Evolutionary conservation across 2,888 invertebrate species (phyloP).

Genomic region (Drosophila mercatorum): DNA sequence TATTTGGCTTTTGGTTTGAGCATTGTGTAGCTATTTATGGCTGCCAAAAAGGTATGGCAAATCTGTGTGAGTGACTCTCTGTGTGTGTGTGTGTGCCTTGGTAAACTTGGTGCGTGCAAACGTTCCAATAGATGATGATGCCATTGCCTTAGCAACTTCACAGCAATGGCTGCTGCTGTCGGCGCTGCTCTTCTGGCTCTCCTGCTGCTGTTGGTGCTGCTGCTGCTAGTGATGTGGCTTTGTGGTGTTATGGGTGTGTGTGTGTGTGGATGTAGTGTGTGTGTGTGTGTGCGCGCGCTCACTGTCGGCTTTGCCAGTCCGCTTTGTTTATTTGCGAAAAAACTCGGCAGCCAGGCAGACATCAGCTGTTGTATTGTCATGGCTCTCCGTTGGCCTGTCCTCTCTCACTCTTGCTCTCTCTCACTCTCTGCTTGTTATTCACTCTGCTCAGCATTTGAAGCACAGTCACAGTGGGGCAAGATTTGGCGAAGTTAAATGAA

Average conservation of each 20-base stretch:
- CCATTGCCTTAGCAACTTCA: conserved; percentile 71
- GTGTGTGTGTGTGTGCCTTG: conserved; percentile 20
- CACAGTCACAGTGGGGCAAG: conserved; percentile 3
- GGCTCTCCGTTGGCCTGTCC: conserved; percentile 33
- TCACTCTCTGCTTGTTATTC: not conserved
- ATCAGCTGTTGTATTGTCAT: conserved; percentile 54
- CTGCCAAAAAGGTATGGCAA: conserved; percentile 48
- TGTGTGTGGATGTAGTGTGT: not conserved
- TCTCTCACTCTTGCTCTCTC: conserved; percentile 26
- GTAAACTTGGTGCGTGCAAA: conserved; percentile 54
- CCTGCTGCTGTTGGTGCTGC: conserved; percentile 19
- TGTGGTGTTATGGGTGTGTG: conserved; percentile 26
- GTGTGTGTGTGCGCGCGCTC: conserved; percentile 10
- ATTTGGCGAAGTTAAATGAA: not conserved
- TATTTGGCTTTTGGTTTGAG: conserved; percentile 47
- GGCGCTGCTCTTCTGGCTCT: conserved; percentile 30
- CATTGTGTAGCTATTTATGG: conserved; percentile 62
- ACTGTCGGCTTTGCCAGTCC: conserved; percentile 52
- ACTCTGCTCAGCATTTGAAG: conserved; percentile 9
- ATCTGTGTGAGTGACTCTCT: not conserved
- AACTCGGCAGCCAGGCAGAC: conserved; percentile 57
- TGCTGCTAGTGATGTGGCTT: conserved; percentile 28
- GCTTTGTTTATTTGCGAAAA: conserved; percentile 74
- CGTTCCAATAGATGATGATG: conserved; percentile 63
- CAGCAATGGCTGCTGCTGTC: conserved; percentile 49